Evolutionary conservation across 2,113 vertebrate genomes (phyloP), one percentile per base, ranked within the genome.

Genomic region (Scatophagus argus): DNA sequence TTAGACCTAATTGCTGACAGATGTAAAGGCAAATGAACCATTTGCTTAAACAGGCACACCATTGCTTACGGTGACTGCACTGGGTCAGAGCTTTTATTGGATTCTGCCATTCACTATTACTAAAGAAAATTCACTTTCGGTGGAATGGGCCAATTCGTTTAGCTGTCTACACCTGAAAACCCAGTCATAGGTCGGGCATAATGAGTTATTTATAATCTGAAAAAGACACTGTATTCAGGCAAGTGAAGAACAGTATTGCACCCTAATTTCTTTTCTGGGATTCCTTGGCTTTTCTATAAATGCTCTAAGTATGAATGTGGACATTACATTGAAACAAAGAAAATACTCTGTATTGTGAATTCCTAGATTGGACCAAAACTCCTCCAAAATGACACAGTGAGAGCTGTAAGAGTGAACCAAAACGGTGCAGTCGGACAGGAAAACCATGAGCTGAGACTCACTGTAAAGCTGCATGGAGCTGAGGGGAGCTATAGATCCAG

Each of bases 1-100:
- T 91, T 86, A 81, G 52, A 74, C 74, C 80, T 90, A 88, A 91
- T 90, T 82, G 87, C 86, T 76, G 88, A 92, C 89, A 91, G 91
- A 93, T 89, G 85, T 87, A 68, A 87, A 67, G 58, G 82, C 68
- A 87, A 87, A 88, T 67, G 54, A 85, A 84, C 43, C 60, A 54
- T 81, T 84, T 60, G 47, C 66, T 83, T 76, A 65, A 85, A 75
- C 62, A 63, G 64, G 34, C 58, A 62, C 59, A 54, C 39, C 51
- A 71, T 58, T 29, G 72, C 44, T 75, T 43, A 43, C 34, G 34
- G 66, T 52, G 74, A 84, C 81, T 64, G 55, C 67, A 59, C 52
- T 32, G 58, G 82, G 80, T 58, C 68, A 62, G 11, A 56, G 66
- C 54, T 54, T 77, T 65, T 68, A 78, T 56, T 73, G 77, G 36